Percentiles rank a stretch among this genome's conserved stretches.
Conservation (phyloP, 2,113 vertebrate genomes). For the Nibea coibor region DNA sequence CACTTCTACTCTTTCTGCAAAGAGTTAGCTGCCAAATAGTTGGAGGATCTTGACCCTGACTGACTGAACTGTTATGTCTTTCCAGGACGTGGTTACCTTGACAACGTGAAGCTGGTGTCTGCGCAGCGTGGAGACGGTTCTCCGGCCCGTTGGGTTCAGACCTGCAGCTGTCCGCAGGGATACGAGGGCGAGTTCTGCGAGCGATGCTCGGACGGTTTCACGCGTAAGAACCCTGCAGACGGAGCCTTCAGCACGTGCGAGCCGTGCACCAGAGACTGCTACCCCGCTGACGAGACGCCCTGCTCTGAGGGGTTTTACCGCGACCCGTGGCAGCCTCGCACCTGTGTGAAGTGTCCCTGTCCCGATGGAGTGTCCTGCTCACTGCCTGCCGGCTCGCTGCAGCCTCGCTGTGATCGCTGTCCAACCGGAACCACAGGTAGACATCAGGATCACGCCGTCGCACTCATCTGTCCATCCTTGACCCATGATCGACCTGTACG, state of each 20-base stretch:
- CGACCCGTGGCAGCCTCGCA: constrained; percentile 63
- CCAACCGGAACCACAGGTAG: constrained; percentile 87
- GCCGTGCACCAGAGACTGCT: constrained; percentile 86
- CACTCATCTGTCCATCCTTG: neutral
- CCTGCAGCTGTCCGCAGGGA: constrained; percentile 85
- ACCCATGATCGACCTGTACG: no score
- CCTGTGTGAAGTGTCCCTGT: constrained; percentile 89
- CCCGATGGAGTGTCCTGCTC: constrained; percentile 83
- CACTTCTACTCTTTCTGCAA: neutral
- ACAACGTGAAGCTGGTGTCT: constrained; percentile 87
- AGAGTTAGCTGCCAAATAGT: neutral
- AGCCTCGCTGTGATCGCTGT: constrained; percentile 86
- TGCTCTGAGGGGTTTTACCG: constrained; percentile 83
- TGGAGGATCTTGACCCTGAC: neutral
- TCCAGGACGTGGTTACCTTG: constrained; percentile 91
- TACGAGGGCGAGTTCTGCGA: constrained; percentile 90
- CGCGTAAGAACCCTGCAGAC: constrained; percentile 81
- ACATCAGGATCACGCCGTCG: neutral
- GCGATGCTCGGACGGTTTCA: constrained; percentile 88
- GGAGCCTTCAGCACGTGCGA: constrained; percentile 88
- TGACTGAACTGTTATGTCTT: neutral
- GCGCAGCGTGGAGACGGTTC: constrained; percentile 79
- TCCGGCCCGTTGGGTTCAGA: constrained; percentile 89
- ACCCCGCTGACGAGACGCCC: constrained; percentile 65
- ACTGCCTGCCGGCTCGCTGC: constrained; percentile 54